A percentile compares a stretch with the other conserved stretches of the same genome.
These are phyloP conservation scores for Syngnathus rostellatus DNA, from an alignment of 2,797 vertebrate species.

Conservation along the genomic window DNA sequence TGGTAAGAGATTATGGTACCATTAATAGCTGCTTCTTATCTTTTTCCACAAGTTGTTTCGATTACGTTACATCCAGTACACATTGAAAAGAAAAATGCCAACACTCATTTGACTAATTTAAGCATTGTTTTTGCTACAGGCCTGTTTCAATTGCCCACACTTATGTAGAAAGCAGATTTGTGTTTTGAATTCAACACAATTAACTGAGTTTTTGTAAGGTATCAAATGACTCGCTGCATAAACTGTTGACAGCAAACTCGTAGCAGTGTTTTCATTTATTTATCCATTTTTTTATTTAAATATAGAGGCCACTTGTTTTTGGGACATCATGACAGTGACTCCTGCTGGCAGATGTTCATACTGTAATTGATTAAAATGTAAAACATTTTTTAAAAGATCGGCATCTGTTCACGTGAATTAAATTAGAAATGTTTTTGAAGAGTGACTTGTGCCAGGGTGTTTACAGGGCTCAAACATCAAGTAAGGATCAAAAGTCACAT, in stretches of 20 bases:
- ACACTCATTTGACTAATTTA: neutral
- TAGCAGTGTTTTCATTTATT: neutral
- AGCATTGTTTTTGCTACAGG: neutral
- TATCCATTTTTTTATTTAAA: neutral
- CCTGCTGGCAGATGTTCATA: slow-evolving; percentile 23
- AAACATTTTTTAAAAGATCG: neutral
- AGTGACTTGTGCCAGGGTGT: too few relatives aligned
- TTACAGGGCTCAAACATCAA: too few relatives aligned
- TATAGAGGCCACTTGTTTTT: neutral
- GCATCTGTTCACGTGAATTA: too few relatives aligned
- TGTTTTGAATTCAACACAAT: neutral
- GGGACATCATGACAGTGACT: slow-evolving; percentile 6
- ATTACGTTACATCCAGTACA: neutral
- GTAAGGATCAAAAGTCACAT: too few relatives aligned
- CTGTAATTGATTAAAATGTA: neutral
- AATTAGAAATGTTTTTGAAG: too few relatives aligned
- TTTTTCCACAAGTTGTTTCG: slow-evolving; percentile 8
- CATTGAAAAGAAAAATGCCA: slow-evolving; percentile 2
- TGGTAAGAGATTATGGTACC: slow-evolving; percentile 50
- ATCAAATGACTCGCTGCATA: neutral
- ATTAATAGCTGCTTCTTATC: slow-evolving; percentile 35
- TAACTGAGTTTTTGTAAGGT: neutral
- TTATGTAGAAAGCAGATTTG: neutral
- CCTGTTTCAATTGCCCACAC: neutral
- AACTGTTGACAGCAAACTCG: neutral